These are phyloP conservation scores for Spea multiplicata DNA, from an alignment of 2,113 vertebrate species.

Conservation along the genomic window DNA sequence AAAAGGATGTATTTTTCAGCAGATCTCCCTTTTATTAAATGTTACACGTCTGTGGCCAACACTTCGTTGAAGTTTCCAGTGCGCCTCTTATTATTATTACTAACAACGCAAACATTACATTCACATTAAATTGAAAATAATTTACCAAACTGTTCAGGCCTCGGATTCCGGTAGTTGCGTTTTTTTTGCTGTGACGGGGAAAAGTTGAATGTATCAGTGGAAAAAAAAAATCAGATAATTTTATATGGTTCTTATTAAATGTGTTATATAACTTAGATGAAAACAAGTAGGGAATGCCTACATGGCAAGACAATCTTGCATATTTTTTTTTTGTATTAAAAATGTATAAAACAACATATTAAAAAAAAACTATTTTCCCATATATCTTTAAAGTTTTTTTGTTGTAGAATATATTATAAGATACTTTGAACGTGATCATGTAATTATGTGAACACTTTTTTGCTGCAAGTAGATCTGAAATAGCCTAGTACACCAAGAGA, in stretches of 20 bases:
- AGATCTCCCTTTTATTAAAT: conserved; percentile 32
- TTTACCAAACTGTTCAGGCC: not conserved
- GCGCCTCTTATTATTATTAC: conserved; percentile 17
- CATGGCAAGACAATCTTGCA: conserved; percentile 13
- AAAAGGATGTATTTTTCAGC: conserved; percentile 51
- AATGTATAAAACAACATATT: not conserved
- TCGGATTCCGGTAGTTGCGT: not conserved
- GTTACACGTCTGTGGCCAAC: conserved; percentile 26
- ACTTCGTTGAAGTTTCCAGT: conserved; percentile 4
- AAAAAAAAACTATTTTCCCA: not conserved
- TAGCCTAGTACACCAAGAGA: not conserved
- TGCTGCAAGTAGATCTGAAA: not conserved
- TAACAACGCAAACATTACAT: not conserved
- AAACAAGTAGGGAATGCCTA: not conserved
- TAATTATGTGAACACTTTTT: not conserved
- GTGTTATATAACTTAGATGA: not conserved
- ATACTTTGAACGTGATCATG: not conserved
- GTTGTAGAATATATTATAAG: not conserved
- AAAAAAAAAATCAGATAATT: not conserved
- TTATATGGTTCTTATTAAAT: conserved; percentile 1
- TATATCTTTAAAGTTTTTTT: not conserved
- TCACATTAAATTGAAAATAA: not conserved
- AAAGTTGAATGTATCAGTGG: not conserved
- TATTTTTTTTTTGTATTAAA: not conserved
- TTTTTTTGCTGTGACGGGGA: not conserved